A percentile compares a stretch with the other conserved stretches of the same genome.
These are phyloP conservation scores for Dissostichus mawsoni DNA, from an alignment of 2,113 vertebrate species.

Conservation along the genomic window DNA sequence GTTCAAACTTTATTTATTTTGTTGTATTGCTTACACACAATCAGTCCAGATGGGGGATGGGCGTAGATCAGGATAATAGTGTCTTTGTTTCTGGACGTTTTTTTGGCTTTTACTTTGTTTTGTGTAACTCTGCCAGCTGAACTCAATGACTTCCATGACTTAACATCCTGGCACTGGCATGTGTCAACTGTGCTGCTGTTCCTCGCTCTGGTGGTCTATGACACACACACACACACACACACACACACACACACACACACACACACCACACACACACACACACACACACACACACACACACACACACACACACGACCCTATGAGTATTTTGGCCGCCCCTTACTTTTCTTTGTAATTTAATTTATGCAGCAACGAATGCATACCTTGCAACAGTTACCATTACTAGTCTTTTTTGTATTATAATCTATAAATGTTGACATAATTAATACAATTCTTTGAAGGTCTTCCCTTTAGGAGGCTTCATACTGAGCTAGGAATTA, in stretches of 20 bases:
- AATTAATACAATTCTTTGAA: too few relatives aligned
- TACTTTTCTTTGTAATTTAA: too few relatives aligned
- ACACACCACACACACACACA: background rate
- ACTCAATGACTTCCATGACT: conserved; percentile 47
- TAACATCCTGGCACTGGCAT: conserved; percentile 53
- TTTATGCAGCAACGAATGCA: too few relatives aligned
- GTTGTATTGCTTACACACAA: background rate
- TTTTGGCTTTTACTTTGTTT: background rate
- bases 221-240: conserved; percentile 32
- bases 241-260: conserved; percentile 10
- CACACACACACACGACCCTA: too few relatives aligned
- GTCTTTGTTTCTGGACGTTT: conserved; percentile 57
- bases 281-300: too few relatives aligned
- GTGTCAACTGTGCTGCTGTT: conserved; percentile 45
- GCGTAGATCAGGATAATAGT: conserved; percentile 44
- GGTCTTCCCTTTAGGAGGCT: too few relatives aligned
- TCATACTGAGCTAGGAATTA: too few relatives aligned
- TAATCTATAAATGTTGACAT: too few relatives aligned
- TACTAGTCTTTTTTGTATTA: too few relatives aligned
- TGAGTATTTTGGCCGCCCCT: too few relatives aligned
- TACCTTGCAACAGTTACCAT: too few relatives aligned
- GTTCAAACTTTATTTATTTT: background rate
- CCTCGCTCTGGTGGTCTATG: conserved; percentile 20
- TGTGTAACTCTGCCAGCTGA: conserved; percentile 16
- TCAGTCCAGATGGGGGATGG: background rate